Percentiles rank a stretch among this genome's conserved stretches.
Conservation (phyloP, 2,113 vertebrate genomes). For the Tupaia chinensis region DNA sequence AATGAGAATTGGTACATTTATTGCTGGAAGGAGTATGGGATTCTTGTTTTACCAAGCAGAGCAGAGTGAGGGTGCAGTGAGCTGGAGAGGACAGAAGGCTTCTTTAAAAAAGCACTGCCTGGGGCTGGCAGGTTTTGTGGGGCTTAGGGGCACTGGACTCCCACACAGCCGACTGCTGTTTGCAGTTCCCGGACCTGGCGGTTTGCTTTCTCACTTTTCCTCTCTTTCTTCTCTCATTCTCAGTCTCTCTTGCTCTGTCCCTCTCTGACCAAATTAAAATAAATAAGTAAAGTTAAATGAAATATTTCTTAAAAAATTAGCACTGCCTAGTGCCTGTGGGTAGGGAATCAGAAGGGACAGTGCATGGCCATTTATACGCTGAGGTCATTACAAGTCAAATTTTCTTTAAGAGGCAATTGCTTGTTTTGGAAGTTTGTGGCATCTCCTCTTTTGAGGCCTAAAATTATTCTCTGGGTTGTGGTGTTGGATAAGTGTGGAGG, state of each 20-base stretch:
- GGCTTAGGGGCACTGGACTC: too few species aligned
- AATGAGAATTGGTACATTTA: not conserved
- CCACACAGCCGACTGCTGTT: too few species aligned
- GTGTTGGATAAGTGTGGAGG: not conserved
- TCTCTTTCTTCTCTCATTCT: too few species aligned
- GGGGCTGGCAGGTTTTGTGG: too few species aligned
- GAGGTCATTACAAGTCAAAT: not conserved
- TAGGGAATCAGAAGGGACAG: not conserved
- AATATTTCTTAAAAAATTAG: too few species aligned
- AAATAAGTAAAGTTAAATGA: too few species aligned
- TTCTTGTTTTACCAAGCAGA: not conserved
- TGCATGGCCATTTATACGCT: not conserved
- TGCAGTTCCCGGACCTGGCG: too few species aligned
- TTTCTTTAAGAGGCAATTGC: not conserved
- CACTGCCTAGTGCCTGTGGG: not conserved
- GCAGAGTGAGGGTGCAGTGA: not conserved
- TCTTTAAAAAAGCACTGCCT: not conserved
- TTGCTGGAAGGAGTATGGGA: not conserved
- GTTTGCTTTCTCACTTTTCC: too few species aligned
- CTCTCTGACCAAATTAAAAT: too few species aligned
- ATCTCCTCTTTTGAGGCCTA: slow-evolving; percentile 39
- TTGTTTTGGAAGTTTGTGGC: slow-evolving; percentile 51
- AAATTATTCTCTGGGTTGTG: not conserved
- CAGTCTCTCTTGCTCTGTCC: too few species aligned
- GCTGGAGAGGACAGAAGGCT: accelerated